These are phyloP conservation scores for Fringilla coelebs DNA, from an alignment of 2,797 vertebrate genomes.

Conservation along the genomic window DNA sequence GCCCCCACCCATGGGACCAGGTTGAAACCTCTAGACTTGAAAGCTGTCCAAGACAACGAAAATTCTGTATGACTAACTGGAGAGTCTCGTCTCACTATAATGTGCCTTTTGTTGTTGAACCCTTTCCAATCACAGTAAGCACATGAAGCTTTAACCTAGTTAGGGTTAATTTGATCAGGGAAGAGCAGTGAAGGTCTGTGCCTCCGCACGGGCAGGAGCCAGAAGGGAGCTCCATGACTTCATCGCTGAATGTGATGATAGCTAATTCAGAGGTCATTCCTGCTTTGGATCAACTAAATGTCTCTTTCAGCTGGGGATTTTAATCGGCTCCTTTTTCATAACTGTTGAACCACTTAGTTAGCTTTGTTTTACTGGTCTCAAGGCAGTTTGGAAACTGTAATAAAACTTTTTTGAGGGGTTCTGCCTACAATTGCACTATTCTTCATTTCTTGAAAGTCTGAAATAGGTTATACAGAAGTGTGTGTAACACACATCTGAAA, in stretches of 20 bases:
- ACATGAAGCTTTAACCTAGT: neutral
- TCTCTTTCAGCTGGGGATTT: constrained; percentile 73
- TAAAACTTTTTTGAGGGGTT: constrained; percentile 55
- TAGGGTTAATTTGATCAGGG: constrained; percentile 23
- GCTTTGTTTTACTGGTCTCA: constrained; percentile 63
- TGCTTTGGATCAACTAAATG: constrained; percentile 63
- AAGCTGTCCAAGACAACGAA: neutral
- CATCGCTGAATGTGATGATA: constrained; percentile 43
- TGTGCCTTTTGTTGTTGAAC: constrained; percentile 53
- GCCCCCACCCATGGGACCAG: constrained; percentile 33
- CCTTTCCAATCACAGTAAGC: neutral
- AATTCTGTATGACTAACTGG: constrained; percentile 32
- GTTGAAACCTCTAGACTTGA: constrained; percentile 56
- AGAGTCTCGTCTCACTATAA: neutral
- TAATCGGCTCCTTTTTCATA: constrained; percentile 61
- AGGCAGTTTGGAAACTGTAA: constrained; percentile 67
- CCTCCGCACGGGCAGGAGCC: neutral
- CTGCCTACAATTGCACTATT: constrained; percentile 55
- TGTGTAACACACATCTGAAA: constrained; percentile 54
- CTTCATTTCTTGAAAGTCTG: constrained; percentile 54
- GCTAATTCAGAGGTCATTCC: constrained; percentile 67
- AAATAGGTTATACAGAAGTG: constrained; percentile 69
- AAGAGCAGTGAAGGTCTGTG: neutral
- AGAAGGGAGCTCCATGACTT: constrained; percentile 65
- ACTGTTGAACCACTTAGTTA: constrained; percentile 72